Evolutionary conservation across 2,113 vertebrate species (phyloP).

Genomic region (Hystrix cristata): DNA sequence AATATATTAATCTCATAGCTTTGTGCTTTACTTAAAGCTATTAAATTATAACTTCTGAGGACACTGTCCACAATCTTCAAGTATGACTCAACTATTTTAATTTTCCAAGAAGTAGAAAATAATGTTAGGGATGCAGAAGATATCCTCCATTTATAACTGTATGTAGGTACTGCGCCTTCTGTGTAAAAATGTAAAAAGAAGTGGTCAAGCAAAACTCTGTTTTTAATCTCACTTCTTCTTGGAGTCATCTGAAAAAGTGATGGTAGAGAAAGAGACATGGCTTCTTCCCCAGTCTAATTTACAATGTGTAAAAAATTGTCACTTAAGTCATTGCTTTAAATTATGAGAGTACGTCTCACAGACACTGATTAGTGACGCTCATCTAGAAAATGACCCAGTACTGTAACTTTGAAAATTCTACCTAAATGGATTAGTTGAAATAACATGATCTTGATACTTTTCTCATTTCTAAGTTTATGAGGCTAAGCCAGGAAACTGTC

Average conservation of each 20-base stretch:
- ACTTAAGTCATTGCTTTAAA: slow-evolving; percentile 19
- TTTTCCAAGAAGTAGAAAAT: slow-evolving; percentile 47
- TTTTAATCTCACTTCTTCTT: neutral
- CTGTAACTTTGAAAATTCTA: slow-evolving; percentile 46
- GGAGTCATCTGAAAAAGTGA: slow-evolving; percentile 11
- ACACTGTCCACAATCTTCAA: slow-evolving; percentile 46
- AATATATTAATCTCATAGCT: slow-evolving; percentile 46
- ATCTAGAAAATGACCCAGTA: slow-evolving; percentile 49
- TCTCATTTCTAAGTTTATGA: slow-evolving; percentile 54
- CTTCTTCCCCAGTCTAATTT: slow-evolving; percentile 28
- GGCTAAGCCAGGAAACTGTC: slow-evolving; percentile 16
- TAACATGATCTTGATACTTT: slow-evolving; percentile 12
- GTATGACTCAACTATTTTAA: slow-evolving; percentile 54
- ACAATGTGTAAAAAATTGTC: neutral
- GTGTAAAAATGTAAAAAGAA: slow-evolving; percentile 26
- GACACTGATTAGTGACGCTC: slow-evolving; percentile 22
- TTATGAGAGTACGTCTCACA: slow-evolving; percentile 44
- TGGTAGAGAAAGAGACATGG: neutral
- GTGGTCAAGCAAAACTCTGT: neutral
- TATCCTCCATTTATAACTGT: slow-evolving; percentile 21
- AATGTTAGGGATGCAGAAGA: slow-evolving; percentile 25
- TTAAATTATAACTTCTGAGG: slow-evolving; percentile 36
- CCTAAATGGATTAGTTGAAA: slow-evolving; percentile 36
- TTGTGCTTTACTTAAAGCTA: slow-evolving; percentile 47
- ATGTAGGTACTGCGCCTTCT: neutral